Evolutionary conservation across 2,797 vertebrate genomes (phyloP).

Genomic region (Tapirus indicus): DNA sequence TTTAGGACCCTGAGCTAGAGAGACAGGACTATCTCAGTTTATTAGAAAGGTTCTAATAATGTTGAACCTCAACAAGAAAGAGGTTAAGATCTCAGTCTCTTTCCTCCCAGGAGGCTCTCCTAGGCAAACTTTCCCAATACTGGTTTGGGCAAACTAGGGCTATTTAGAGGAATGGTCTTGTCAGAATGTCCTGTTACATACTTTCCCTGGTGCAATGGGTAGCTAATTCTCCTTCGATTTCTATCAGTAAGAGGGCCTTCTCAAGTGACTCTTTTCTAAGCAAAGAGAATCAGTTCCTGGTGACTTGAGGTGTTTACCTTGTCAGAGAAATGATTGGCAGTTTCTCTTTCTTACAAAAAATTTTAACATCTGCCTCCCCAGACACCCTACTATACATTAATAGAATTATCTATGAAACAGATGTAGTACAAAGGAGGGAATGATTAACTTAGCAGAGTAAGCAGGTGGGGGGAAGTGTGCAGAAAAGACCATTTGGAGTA

Average conservation of each 20-base stretch:
- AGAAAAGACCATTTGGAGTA: neutral
- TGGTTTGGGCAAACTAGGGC: neutral
- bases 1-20: neutral
- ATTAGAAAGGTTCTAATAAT: neutral
- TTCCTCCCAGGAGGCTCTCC: neutral
- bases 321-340: neutral
- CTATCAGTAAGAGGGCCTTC: neutral
- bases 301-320: neutral
- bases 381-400: neutral
- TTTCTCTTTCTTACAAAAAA: conserved; percentile 46
- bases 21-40: neutral
- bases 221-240: neutral
- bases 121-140: neutral
- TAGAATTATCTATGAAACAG: conserved; percentile 20
- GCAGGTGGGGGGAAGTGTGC: no score
- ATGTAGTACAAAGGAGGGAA: neutral
- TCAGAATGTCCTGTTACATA: neutral
- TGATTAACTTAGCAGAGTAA: neutral
- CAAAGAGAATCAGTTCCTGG: neutral
- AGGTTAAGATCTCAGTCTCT: neutral
- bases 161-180: neutral
- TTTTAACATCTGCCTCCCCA: neutral
- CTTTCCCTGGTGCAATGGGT: neutral
- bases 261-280: neutral
- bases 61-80: neutral